Conservation (phyloP, 2,113 vertebrate species). For the Cephalopholis sonnerati region DNA sequence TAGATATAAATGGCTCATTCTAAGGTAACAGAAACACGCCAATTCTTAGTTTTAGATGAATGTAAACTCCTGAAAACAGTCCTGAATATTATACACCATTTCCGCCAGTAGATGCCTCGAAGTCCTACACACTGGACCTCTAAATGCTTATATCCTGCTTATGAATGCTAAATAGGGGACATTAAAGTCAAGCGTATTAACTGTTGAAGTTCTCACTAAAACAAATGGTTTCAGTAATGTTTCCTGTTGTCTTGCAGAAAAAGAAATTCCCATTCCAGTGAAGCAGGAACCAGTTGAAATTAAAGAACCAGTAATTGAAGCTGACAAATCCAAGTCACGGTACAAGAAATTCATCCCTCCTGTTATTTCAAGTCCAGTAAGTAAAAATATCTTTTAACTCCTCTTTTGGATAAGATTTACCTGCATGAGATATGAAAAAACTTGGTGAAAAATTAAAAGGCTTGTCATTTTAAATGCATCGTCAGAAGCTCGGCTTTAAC, state of each 20-base stretch:
- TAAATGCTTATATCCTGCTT: neutral
- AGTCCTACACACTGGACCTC: too few relatives aligned
- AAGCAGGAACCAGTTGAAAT: constrained; percentile 89
- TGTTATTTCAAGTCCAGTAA: constrained; percentile 83
- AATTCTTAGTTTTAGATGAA: too few relatives aligned
- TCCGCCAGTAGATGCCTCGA: too few relatives aligned
- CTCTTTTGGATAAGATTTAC: neutral
- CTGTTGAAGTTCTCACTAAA: neutral
- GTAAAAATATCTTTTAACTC: constrained; percentile 25
- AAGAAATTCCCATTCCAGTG: constrained; percentile 83
- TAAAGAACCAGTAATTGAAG: constrained; percentile 83
- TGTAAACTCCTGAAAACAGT: too few relatives aligned
- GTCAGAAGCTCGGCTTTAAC: neutral
- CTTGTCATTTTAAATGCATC: neutral
- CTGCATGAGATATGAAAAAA: neutral
- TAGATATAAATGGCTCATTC: too few relatives aligned
- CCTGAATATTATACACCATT: too few relatives aligned
- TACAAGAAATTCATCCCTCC: constrained; percentile 88
- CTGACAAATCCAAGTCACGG: constrained; percentile 88
- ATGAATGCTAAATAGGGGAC: neutral
- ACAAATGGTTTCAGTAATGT: neutral
- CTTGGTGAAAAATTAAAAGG: neutral
- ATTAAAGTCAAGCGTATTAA: neutral
- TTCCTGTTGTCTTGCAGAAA: constrained; percentile 80
- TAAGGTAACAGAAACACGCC: too few relatives aligned